Base-by-base conservation (phyloP, 1,140 invertebrate species). In the Mercenaria mercenaria region DNA sequence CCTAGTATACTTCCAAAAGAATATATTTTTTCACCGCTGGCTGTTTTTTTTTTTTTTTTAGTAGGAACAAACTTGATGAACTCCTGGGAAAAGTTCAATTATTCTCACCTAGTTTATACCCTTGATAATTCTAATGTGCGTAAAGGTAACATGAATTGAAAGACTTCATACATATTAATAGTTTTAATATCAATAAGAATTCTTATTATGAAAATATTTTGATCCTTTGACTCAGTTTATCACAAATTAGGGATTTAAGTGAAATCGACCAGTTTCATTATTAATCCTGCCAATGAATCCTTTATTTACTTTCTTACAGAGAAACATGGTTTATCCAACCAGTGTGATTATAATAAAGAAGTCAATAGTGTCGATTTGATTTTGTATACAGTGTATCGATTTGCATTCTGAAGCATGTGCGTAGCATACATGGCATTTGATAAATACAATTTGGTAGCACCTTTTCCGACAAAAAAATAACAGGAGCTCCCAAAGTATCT, bases 221-320 rank as follows among this genome's bases (percentile, higher is more conserved):
- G 0, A 37, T 72, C 34, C 67, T 1, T 39, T 15, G 18, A 72
- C 67, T 23, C 37, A 34, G 37, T 72, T 72, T 72, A 72, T 72
- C 67, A 72, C 34, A 72, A 39, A 72, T 72, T 72, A 72, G 67
- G 67, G 67, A 72, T 72, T 72, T 39, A 72, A 4, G 6, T 32
- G 26, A 29, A 72, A 72, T 72, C 34, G 67, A 72, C n/a, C 67
- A 72, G 67, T 72, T 18, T 15, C 67, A 39, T 72, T 29, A 72
- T 72, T 72, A 72, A 72, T 72, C 67, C 37, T 13, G 1, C 67
- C 37, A 20, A 39, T 13, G 67, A 72, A 39, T 39, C 23, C 34
- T 72, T 72, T 72, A 72, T 72, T 72, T 72, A 41, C 67, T 72
- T 72, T 72, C 67, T 37, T 39, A 13, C 23, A 39, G 0, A 29